Conservation (phyloP, 2,113 vertebrate species). For the Promerops cafer region DNA sequence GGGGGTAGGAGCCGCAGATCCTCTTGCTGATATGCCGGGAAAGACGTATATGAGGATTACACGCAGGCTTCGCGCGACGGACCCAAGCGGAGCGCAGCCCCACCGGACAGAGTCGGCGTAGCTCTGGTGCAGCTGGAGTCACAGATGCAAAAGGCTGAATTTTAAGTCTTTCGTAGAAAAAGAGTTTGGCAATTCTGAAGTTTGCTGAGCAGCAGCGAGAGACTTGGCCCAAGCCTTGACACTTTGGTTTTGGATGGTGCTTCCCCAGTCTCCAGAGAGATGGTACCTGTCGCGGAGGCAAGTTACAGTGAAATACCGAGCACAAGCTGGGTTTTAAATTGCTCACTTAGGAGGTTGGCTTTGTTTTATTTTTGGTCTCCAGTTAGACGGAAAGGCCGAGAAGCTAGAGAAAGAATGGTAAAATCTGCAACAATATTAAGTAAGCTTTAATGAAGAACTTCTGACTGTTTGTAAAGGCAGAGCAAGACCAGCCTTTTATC, state of each 20-base stretch:
- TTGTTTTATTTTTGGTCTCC: background rate
- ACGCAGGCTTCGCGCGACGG: background rate
- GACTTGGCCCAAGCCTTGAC: constrained; percentile 5
- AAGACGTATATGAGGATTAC: background rate
- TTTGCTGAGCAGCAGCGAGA: background rate
- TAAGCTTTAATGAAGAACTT: background rate
- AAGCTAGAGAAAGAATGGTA: background rate
- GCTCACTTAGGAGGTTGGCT: background rate
- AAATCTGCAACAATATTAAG: background rate
- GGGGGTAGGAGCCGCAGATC: constrained; percentile 48
- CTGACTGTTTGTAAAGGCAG: background rate
- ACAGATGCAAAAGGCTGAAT: background rate
- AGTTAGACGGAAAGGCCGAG: background rate
- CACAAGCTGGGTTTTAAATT: background rate
- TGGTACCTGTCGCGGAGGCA: constrained; percentile 39
- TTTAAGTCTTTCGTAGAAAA: background rate
- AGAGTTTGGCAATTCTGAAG: background rate
- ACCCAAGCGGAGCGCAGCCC: background rate
- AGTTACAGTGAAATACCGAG: background rate
- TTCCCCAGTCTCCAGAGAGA: constrained; percentile 29
- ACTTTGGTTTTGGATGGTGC: constrained; percentile 41
- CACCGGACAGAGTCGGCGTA: background rate
- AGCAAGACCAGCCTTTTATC: background rate
- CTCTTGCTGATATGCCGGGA: constrained; percentile 7
- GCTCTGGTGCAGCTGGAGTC: background rate